Base-by-base conservation (phyloP, 2,888 invertebrate genomes). In the Chesias legatella region DNA sequence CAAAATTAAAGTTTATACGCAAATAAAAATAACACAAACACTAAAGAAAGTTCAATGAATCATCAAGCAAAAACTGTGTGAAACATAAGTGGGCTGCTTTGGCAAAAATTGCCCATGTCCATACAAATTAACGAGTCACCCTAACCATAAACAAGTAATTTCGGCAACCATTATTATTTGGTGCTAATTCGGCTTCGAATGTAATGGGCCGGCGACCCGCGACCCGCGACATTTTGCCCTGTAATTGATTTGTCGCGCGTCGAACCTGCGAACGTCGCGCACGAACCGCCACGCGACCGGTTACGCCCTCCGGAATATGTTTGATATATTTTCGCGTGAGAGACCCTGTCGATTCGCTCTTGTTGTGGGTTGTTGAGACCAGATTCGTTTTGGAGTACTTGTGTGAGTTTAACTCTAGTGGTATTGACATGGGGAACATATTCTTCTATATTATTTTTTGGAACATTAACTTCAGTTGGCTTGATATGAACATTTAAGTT, bases 161-260 rank as follows among this genome's bases (percentile, higher is more conserved):
- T 78, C 26, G 48, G 49, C 60, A 53, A 68, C 63, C 56, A 61
- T 67, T 79, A 73, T 84, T 79, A 84, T 85, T 85, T 83, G 76
- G 70, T 67, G 81, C 74, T 82, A 82, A 84, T 83, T 79, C 64
- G 51, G 46, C 56, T 68, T 76, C 77, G 81, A 83, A 79, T 79
- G 84, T 36, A 40, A 45, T 40, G 40, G 45, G 42, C 42, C 28
- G 27, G 36, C 9, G 17, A 33, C 7, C 30, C 8, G 20, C 20
- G 20, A 21, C 21, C 30, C 73, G 48, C 53, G 55, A 72, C 71
- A 73, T 67, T 39, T 48, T 65, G 63, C 73, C 72, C 74, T 79
- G 77, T 83, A 84, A 86, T 86, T 86, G 85, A 85, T 86, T 86
- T 85, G 85, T 83, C 85, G 76, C 77, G 74, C 77, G 58, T 55